Evolutionary conservation across 2,888 invertebrate genomes (phyloP).

Genomic region (Smittia sp.): DNA sequence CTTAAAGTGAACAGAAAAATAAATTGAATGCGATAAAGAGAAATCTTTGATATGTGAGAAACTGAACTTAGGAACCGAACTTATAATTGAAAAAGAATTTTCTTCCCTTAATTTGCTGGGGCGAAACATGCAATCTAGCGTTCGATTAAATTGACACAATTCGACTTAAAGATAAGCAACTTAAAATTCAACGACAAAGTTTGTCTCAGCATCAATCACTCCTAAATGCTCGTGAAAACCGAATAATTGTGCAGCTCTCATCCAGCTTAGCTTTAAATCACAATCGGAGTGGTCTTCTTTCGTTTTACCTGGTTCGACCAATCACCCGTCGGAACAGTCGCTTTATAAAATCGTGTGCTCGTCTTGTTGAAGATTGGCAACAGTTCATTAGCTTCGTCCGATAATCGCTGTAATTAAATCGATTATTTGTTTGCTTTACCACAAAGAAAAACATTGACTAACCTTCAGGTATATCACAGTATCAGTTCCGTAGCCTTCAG

Average conservation of each 20-base stretch:
- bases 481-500: slow-evolving; percentile 96
- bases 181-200: too few relatives aligned
- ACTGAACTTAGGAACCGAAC: too few relatives aligned
- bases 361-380: slow-evolving; percentile 97
- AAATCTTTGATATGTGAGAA: too few relatives aligned
- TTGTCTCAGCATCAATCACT: too few relatives aligned
- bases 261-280: slow-evolving; percentile 43
- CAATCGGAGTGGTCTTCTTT: slow-evolving; percentile 51
- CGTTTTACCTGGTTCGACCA: slow-evolving; percentile 74
- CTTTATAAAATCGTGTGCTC: slow-evolving; percentile 84
- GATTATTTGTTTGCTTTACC: neutral
- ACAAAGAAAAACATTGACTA: slow-evolving; percentile 43
- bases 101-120: too few relatives aligned
- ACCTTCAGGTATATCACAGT: slow-evolving; percentile 96
- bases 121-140: too few relatives aligned
- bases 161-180: too few relatives aligned
- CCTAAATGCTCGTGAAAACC: too few relatives aligned
- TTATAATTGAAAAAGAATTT: too few relatives aligned
- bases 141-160: too few relatives aligned
- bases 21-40: too few relatives aligned
- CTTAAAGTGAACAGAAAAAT: neutral
- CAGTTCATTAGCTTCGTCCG: slow-evolving; percentile 95
- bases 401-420: slow-evolving; percentile 68
- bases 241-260: too few relatives aligned
- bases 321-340: slow-evolving; percentile 64